phyloP scores from a whole-genome alignment of 2,888 invertebrate species.

The Drosophila diplacantha region DNA sequence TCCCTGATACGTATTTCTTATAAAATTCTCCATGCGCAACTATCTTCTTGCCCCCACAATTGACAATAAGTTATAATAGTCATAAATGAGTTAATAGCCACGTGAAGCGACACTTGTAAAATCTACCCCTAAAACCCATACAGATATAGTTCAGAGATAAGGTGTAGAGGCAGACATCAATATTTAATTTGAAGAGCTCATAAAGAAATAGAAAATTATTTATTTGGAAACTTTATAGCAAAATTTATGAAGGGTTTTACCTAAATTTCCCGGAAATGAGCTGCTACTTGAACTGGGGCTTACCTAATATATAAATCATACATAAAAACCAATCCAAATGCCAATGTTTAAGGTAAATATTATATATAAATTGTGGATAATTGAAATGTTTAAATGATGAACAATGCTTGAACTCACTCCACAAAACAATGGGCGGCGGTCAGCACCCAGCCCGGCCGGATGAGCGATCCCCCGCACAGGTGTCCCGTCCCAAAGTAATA shows the following conservation, averaged over 20 bases:
- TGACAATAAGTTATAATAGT: constrained; percentile 4
- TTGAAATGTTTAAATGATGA: too few relatives aligned
- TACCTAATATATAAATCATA: not conserved
- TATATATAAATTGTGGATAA: too few relatives aligned
- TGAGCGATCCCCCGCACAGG: constrained; percentile 73
- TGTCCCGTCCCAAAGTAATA: constrained; percentile 74
- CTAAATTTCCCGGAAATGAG: not conserved
- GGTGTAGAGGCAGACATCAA: not conserved
- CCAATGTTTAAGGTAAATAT: not conserved
- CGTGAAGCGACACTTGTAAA: constrained; percentile 1
- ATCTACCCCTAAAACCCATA: not conserved
- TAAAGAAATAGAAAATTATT: not conserved
- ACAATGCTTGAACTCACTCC: constrained; percentile 62
- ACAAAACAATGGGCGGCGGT: constrained; percentile 75
- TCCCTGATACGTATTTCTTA: not conserved
- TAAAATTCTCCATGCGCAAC: not conserved
- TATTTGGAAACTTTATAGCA: not conserved
- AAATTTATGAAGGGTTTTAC: not conserved
- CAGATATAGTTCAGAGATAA: not conserved
- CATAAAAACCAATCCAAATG: not conserved
- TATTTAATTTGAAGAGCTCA: not conserved
- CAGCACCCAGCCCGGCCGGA: constrained; percentile 64
- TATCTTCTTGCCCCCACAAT: not conserved
- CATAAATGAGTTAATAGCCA: constrained; percentile 5
- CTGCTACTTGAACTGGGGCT: not conserved